Evolutionary conservation across 1,140 invertebrate species (phyloP).

Genomic region (Caenorhabditis brenneri): DNA sequence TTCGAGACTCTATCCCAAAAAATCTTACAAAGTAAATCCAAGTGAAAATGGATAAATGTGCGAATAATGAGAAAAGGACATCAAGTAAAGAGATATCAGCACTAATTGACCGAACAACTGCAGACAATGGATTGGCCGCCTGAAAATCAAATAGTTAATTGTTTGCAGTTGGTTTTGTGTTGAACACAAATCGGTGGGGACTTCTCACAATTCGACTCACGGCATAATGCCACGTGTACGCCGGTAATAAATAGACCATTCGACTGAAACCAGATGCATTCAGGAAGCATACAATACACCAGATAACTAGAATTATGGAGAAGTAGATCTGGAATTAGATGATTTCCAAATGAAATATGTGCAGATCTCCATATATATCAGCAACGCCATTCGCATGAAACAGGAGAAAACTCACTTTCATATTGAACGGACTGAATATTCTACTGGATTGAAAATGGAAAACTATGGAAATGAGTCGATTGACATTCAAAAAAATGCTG

Average conservation of each 20-base stretch:
- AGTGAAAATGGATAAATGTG: constrained; percentile 17
- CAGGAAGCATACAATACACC: not conserved
- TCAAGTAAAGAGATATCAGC: constrained; percentile 5
- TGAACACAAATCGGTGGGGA: not conserved
- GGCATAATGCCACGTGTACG: constrained; percentile 46
- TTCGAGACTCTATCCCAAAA: not conserved
- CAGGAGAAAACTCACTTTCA: constrained; percentile 24
- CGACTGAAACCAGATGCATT: not conserved
- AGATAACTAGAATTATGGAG: constrained; percentile 1
- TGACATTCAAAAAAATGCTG: constrained; percentile 34
- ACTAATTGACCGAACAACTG: not conserved
- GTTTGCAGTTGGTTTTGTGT: not conserved
- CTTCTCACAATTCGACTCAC: constrained; percentile 27
- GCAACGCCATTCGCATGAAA: too few species aligned
- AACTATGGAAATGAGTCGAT: constrained; percentile 41
- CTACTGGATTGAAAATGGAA: not conserved
- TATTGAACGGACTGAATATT: constrained; percentile 17
- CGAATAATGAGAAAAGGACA: constrained; percentile 17
- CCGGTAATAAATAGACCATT: constrained; percentile 26
- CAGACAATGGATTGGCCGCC: constrained; percentile 25
- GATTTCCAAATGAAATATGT: too few species aligned
- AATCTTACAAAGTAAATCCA: constrained; percentile 33
- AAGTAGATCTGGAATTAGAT: not conserved
- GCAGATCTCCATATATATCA: too few species aligned
- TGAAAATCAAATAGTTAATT: not conserved